phyloP scores from a whole-genome alignment of 2,888 invertebrate species.

The Sinelater perroti region DNA sequence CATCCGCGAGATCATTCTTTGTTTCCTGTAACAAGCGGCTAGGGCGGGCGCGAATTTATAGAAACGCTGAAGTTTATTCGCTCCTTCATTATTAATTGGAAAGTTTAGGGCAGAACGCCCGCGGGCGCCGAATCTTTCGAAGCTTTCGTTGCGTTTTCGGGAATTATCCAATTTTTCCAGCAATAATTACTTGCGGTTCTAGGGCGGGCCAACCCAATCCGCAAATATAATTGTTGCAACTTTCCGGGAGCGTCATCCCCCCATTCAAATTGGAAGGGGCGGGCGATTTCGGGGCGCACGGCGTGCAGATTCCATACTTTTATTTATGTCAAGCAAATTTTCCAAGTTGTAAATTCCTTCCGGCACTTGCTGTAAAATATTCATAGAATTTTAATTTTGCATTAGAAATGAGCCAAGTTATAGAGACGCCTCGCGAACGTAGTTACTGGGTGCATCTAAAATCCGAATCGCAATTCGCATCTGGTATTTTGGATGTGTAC shows the following conservation, averaged over 20 bases:
- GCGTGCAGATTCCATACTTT: conserved; percentile 25
- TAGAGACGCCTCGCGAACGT: conserved; percentile 42
- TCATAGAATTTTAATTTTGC: conserved; percentile 49
- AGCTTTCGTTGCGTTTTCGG: conserved; percentile 10
- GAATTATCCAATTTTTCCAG: conserved; percentile 16
- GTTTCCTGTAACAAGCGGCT: conserved; percentile 21
- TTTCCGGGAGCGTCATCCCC: conserved; percentile 11
- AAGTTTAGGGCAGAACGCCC: conserved; percentile 21
- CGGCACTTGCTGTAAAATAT: conserved; percentile 45
- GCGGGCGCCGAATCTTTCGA: conserved; percentile 12
- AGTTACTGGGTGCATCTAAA: conserved; percentile 46
- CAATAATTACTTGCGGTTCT: conserved; percentile 13
- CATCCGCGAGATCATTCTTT: conserved; percentile 23
- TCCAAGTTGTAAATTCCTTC: conserved; percentile 40
- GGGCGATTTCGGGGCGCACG: conserved; percentile 21
- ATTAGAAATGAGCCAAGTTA: conserved; percentile 48
- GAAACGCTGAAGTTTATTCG: conserved; percentile 15
- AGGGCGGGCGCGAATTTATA: conserved; percentile 16
- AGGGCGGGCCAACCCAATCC: neutral
- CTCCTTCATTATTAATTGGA: conserved; percentile 19
- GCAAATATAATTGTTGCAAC: conserved; percentile 7
- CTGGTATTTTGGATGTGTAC: conserved; percentile 27
- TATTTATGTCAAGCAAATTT: conserved; percentile 35
- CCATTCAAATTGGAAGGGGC: too few species aligned
- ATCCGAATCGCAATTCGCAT: conserved; percentile 29